Evolutionary conservation across 2,888 invertebrate species (phyloP), one percentile per base, ranked within the genome.

Genomic region (Thymelicus sylvestris): DNA sequence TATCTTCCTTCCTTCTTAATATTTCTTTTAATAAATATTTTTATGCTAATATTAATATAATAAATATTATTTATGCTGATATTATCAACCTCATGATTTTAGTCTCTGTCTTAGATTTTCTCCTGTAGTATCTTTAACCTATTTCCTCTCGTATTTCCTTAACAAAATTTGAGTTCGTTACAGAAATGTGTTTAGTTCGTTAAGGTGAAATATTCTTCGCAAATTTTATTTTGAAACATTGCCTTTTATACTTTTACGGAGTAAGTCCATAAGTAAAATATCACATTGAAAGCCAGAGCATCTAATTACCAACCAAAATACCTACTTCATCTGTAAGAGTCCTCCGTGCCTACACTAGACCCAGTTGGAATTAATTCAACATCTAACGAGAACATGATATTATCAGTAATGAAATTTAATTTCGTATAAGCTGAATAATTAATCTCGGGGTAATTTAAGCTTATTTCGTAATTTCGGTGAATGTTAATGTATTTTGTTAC

Each of bases 251-350:
- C 13, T 57, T 57, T 10, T 13, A 31, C 13, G 13, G 31, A 31
- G 57, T 31, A 38, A 6, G 5, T 38, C 13, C 38, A 38, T 57
- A 57, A 52, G 19, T 52, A 8, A 8, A 52, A 57, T 7, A 38
- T 57, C 13, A 13, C 38, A 57, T 38, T 57, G 57, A 57, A 57
- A 57, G 31, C 38, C 24, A 7, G 31, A 57, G 1, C 13, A 38
- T 57, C 57, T 57, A 57, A 57, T 57, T 57, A 57, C 57, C 2
- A 57, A 57, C 57, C 13, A 57, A 38, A 57, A 57, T 57, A n/a
- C 7, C 57, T 31, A 38, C 57, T 57, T n/a, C 57, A 38, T 57
- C 19, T 55, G 6, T 38, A 57, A 57, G 57, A 57, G 57, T 13
- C 1, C 57, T 57, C 57, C 8, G 8, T 24, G 15, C 8, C 12